phyloP scores from a whole-genome alignment of 2,113 vertebrate genomes.

The Dinomys branickii region DNA sequence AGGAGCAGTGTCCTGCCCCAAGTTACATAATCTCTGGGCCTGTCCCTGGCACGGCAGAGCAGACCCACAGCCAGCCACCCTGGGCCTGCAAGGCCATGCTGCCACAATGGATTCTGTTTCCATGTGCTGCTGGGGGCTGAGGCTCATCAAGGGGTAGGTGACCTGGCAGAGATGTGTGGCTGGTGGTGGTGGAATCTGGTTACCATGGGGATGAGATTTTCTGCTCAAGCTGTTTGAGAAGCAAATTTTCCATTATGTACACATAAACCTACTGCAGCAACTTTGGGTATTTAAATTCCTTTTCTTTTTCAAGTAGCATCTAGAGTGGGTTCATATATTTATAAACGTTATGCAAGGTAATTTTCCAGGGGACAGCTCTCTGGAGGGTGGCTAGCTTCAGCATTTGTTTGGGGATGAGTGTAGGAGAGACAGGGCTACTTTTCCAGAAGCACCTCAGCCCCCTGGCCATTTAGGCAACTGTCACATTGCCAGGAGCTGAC shows the following conservation, averaged over 20 bases:
- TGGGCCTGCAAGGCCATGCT: not conserved
- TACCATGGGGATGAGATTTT: constrained; percentile 75
- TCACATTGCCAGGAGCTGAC: accelerated
- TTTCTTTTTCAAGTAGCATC: constrained; percentile 13
- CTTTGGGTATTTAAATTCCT: constrained; percentile 47
- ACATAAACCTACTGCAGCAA: constrained; percentile 27
- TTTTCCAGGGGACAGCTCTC: not conserved
- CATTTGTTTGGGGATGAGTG: not conserved
- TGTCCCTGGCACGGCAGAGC: not conserved
- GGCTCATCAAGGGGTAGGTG: constrained; percentile 56
- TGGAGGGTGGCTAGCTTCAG: not conserved
- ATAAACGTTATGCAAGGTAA: not conserved
- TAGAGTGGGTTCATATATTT: not conserved
- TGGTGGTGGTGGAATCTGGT: constrained; percentile 65
- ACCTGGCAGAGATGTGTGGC: constrained; percentile 48
- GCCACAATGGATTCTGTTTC: not conserved
- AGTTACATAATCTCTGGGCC: not conserved
- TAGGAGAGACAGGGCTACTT: not conserved
- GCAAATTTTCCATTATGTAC: constrained; percentile 72
- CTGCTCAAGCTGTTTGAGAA: constrained; percentile 59
- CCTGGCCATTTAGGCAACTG: not conserved
- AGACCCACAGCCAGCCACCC: not conserved
- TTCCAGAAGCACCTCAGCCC: not conserved
- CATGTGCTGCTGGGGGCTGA: not conserved
- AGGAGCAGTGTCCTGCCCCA: not conserved